These are phyloP conservation scores for Colletes gigas DNA, from an alignment of 1,140 invertebrate genomes.

Conservation along the genomic window DNA sequence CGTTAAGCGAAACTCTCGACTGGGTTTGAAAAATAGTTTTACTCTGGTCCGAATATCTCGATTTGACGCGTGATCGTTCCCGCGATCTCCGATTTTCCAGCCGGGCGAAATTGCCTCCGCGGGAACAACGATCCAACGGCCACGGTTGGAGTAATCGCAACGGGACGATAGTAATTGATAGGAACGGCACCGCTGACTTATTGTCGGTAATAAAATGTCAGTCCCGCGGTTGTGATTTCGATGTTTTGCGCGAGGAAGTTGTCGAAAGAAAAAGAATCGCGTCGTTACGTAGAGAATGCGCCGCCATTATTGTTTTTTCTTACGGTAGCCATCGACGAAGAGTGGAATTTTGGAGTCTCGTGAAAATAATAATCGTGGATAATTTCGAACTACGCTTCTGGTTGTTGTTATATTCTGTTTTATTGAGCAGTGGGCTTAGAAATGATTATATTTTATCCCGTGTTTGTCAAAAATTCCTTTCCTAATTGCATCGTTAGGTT, in stretches of 20 bases:
- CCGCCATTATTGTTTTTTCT: no score
- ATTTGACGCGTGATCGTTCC: not conserved
- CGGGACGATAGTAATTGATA: conserved; percentile 14
- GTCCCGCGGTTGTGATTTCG: conserved; percentile 7
- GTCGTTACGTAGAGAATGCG: no score
- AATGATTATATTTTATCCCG: no score
- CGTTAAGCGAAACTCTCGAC: not conserved
- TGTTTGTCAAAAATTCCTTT: no score
- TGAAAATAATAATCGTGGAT: no score
- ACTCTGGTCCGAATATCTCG: not conserved
- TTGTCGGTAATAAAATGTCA: not conserved
- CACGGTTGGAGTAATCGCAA: not conserved
- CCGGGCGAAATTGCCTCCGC: not conserved
- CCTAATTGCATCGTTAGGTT: no score
- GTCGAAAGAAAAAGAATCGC: no score
- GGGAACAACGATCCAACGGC: not conserved
- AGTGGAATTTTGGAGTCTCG: no score
- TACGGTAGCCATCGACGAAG: no score
- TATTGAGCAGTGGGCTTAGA: no score
- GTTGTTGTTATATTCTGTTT: no score
- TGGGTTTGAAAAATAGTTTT: not conserved
- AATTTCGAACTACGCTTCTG: no score
- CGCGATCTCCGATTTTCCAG: not conserved
- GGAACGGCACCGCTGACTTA: not conserved
- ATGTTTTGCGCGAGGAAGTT: not conserved